Evolutionary conservation across 2,797 vertebrate species (phyloP), one percentile per base, ranked within the genome.

Genomic region (Capromys pilorides): DNA sequence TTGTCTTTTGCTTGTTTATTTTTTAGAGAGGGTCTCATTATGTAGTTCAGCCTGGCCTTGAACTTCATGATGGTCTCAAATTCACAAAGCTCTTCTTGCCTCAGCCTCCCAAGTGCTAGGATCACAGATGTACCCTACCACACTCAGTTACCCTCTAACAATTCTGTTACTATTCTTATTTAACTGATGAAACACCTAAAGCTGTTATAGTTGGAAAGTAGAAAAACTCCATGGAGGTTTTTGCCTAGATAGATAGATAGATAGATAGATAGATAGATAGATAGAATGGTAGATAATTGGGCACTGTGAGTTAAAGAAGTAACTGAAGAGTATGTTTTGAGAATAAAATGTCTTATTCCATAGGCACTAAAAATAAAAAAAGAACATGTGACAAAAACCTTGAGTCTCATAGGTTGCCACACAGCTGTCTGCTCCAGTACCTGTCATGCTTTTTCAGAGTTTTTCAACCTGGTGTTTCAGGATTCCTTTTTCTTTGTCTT

Each of bases 401-500:
- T 18, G 28, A 83, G 24, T 94, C 61, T 83, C 49, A 61, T 4
- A 77, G 24, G 39, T 57, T 75, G 39, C 73, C 83, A 91, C 28
- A 61, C 28, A 36, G 59, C 69, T 66, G 2, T 79, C 36, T 54
- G 59, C 69, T 86, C 41, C 9, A 6, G 51, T 75, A 64, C 39
- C 18, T 16, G 33, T 88, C 31, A 13, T 6, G 36, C 49, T 11
- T 73, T 57, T 57, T 10, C 62, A 75, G 86, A 39, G 41, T 86
- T 36, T 73, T 64, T 91, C 88, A 86, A 45, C 26, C 59, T 96
- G 41, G 1, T 79, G n/a, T 87, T 83, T 54, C 41, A 91, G n/a
- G n/a, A 51, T 57, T 92, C 57, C 57, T 61, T 89, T 94, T 85
- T 22, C 36, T 95, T 95, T 67, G 61, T 92, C 62, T 86, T 89